These are phyloP conservation scores for Lasius fuliginosus DNA, from an alignment of 2,888 invertebrate genomes.

Conservation along the genomic window DNA sequence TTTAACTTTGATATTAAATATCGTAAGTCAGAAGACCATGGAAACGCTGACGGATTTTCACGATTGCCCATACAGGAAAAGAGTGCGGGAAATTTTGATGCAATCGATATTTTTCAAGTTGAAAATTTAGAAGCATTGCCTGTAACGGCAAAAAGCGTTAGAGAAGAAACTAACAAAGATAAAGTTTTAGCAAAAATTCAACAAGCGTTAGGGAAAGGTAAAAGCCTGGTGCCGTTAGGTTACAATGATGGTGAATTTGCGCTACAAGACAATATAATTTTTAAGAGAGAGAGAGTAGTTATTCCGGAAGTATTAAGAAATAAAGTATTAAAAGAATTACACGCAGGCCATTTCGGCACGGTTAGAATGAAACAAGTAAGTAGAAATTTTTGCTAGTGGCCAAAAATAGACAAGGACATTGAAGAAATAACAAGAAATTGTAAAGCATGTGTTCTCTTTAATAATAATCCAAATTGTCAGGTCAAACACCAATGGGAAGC, in stretches of 20 bases:
- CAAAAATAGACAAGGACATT: too few relatives aligned
- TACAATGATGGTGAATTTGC: not conserved
- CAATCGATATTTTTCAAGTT: not conserved
- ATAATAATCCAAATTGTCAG: too few relatives aligned
- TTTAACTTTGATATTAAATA: constrained; percentile 43
- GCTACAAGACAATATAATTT: not conserved
- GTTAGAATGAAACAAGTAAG: too few relatives aligned
- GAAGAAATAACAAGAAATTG: too few relatives aligned
- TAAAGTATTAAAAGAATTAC: too few relatives aligned
- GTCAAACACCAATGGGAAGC: too few relatives aligned
- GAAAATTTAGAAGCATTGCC: constrained; percentile 1
- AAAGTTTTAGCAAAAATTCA: not conserved
- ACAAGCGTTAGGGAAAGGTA: not conserved
- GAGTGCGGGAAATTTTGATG: not conserved
- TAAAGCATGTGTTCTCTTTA: too few relatives aligned
- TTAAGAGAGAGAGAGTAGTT: too few relatives aligned
- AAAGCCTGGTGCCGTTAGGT: not conserved
- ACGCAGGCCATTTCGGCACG: too few relatives aligned
- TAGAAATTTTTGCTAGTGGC: too few relatives aligned
- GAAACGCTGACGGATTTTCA: constrained; percentile 20
- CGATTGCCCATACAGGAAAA: constrained; percentile 27
- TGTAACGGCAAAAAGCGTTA: not conserved
- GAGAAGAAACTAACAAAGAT: not conserved
- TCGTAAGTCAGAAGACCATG: constrained; percentile 26
- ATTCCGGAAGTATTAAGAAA: too few relatives aligned